Conservation (phyloP, 2,888 invertebrate genomes). For the Didymodactylos carnosus region DNA sequence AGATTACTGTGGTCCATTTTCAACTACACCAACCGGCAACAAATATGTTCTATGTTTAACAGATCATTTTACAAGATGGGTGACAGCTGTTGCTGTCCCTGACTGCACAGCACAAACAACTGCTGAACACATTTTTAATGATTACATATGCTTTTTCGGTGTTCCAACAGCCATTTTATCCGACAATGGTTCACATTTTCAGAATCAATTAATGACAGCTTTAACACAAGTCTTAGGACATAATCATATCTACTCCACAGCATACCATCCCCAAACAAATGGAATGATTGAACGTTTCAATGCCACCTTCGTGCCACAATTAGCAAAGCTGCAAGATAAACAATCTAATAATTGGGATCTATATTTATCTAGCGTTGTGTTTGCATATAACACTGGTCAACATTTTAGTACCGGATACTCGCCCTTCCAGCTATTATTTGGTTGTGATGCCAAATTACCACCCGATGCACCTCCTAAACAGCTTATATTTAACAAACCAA, state of each 20-base stretch:
- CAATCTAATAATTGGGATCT: too few relatives aligned
- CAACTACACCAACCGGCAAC: background rate
- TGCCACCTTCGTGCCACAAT: conserved; percentile 1
- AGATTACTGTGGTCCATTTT: background rate
- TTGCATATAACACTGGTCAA: too few relatives aligned
- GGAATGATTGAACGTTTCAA: conserved; percentile 15
- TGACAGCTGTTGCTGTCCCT: background rate
- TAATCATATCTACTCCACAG: conserved; percentile 16
- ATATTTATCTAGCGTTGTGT: too few relatives aligned
- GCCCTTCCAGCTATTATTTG: too few relatives aligned
- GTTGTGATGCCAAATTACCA: too few relatives aligned
- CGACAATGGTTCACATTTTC: background rate
- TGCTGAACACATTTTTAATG: background rate
- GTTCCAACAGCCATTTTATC: background rate
- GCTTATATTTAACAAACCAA: too few relatives aligned
- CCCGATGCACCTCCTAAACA: too few relatives aligned
- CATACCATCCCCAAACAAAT: background rate
- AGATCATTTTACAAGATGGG: background rate
- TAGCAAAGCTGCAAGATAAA: background rate
- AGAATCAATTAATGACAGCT: conserved; percentile 7
- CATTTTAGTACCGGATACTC: too few relatives aligned
- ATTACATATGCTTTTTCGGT: background rate
- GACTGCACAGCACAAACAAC: background rate
- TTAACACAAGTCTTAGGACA: conserved; percentile 15
- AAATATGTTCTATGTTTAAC: background rate